phyloP scores from a whole-genome alignment of 2,888 invertebrate species.

The Plemyria rubiginata region DNA sequence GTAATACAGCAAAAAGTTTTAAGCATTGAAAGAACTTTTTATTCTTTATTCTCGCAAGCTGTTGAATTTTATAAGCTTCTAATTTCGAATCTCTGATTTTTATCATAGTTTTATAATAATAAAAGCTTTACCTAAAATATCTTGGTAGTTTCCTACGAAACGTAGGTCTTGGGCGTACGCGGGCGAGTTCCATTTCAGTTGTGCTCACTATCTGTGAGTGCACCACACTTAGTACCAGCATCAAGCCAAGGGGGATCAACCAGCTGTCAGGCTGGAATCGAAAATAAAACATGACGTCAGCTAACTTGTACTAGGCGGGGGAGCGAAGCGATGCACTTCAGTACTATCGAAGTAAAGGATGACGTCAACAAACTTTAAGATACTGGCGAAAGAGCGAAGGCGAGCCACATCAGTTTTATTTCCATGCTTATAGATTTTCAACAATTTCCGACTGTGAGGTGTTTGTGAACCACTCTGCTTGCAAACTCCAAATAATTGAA shows the following conservation, averaged over 20 bases:
- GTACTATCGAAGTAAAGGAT: no score
- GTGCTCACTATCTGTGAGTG: constrained; percentile 83
- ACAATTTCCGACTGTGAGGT: no score
- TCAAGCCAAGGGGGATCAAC: constrained; percentile 74
- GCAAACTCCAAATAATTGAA: no score
- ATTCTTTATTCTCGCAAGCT: background rate
- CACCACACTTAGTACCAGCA: constrained; percentile 76
- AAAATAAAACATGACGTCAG: constrained; percentile 2
- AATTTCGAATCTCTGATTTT: background rate
- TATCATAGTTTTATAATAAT: background rate
- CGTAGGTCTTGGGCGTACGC: constrained; percentile 72
- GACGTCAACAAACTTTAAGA: no score
- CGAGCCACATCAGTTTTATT: no score
- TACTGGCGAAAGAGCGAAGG: no score
- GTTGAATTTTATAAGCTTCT: background rate
- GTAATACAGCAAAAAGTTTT: background rate
- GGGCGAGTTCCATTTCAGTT: constrained; percentile 77
- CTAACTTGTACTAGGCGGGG: background rate
- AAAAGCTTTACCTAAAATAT: constrained; percentile 64
- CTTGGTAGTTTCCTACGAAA: constrained; percentile 72
- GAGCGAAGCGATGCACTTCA: background rate
- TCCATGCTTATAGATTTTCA: no score
- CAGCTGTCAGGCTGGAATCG: constrained; percentile 71
- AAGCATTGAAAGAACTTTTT: no score
- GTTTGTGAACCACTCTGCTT: no score